phyloP scores from a whole-genome alignment of 2,797 vertebrate species.

The Dipus sagitta region DNA sequence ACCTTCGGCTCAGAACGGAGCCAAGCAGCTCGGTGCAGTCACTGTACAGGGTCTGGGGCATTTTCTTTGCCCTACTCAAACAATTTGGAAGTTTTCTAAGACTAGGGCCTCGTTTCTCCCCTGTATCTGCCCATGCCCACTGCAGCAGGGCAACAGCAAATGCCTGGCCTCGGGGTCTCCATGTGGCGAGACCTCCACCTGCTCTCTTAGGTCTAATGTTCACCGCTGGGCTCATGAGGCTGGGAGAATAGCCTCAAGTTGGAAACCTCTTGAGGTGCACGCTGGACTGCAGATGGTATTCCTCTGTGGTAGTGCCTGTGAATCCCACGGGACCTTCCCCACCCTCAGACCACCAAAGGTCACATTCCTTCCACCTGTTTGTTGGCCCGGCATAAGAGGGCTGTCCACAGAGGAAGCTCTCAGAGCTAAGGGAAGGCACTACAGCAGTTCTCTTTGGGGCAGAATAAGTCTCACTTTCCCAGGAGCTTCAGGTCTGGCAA shows the following conservation, averaged over 20 bases:
- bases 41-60: background rate
- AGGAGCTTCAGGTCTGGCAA: background rate
- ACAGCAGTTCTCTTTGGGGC: constrained; percentile 29
- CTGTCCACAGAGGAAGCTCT: constrained; percentile 45
- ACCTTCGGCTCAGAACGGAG: background rate
- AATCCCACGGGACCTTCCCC: background rate
- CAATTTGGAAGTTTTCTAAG: background rate
- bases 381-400: constrained; percentile 26
- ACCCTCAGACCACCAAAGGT: constrained; percentile 37
- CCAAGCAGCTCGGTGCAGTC: background rate
- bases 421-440: constrained; percentile 21
- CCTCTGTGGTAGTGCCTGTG: background rate
- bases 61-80: constrained; percentile 20
- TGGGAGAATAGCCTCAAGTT: background rate
- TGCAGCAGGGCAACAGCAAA: constrained; percentile 26
- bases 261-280: constrained; percentile 13
- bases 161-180: background rate
- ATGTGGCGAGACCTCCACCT: background rate
- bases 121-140: background rate
- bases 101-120: background rate
- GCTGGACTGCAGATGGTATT: background rate
- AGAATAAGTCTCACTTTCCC: background rate
- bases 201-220: background rate
- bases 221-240: background rate
- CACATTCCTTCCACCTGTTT: constrained; percentile 53